These are phyloP conservation scores for Dromiciops gliroides DNA, from an alignment of 2,113 vertebrate species.

Conservation along the genomic window DNA sequence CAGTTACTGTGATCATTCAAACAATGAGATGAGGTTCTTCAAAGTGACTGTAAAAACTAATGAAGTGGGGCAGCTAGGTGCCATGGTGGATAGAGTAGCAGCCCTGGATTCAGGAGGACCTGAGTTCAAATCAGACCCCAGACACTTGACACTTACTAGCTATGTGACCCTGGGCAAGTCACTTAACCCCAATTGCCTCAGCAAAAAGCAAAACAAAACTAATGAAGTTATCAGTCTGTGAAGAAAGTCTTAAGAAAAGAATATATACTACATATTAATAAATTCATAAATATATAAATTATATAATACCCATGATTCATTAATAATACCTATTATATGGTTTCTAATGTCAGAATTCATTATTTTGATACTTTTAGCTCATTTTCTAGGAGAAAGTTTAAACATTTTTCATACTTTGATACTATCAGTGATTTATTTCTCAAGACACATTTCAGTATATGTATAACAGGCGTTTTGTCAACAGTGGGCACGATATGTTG, in stretches of 20 bases:
- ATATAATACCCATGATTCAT: background rate
- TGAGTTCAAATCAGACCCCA: too few species aligned
- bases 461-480: background rate
- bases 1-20: background rate
- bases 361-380: background rate
- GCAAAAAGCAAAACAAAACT: too few species aligned
- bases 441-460: background rate
- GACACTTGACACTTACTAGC: too few species aligned
- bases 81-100: too few species aligned
- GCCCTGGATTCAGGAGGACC: too few species aligned
- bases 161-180: too few species aligned
- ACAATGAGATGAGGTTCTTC: conserved; percentile 12
- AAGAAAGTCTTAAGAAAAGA: background rate
- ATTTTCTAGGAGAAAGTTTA: background rate
- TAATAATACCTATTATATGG: background rate
- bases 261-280: background rate
- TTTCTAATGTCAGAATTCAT: background rate
- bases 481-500: background rate
- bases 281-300: background rate
- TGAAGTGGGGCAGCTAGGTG: too few species aligned
- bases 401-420: background rate
- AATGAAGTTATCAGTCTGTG: conserved; percentile 10
- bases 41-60: background rate
- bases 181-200: too few species aligned
- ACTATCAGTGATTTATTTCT: background rate